Evolutionary conservation across 2,797 vertebrate genomes (phyloP).

Genomic region (Masticophis lateralis): DNA sequence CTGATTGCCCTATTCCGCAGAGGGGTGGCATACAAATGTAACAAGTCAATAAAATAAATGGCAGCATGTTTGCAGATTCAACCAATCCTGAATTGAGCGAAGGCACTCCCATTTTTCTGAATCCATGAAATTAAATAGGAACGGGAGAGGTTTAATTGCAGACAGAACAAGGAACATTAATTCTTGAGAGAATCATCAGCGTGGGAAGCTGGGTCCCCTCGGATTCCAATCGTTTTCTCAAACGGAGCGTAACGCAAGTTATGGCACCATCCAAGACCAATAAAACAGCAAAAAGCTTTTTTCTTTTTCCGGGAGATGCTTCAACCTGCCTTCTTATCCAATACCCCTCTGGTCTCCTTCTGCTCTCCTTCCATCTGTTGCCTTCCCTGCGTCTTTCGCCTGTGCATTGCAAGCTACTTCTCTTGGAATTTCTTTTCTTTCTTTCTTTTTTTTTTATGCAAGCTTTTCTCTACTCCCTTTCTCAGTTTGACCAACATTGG

Average conservation of each 20-base stretch:
- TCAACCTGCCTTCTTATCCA: not conserved
- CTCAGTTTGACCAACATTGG: not conserved
- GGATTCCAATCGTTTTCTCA: not conserved
- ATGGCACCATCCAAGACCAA: not conserved
- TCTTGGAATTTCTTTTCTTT: not conserved
- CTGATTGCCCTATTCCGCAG: not conserved
- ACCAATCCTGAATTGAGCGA: too few species aligned
- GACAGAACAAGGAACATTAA: not conserved
- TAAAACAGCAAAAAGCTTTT: not conserved
- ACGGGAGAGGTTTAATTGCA: not conserved
- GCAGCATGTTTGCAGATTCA: not conserved
- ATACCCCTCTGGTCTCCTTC: not conserved
- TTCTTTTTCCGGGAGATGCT: not conserved
- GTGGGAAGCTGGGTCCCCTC: not conserved
- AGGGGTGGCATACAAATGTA: not conserved
- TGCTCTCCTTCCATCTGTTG: not conserved
- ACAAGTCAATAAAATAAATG: not conserved
- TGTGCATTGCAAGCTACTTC: not conserved
- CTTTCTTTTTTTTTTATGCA: not conserved
- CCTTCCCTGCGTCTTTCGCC: not conserved
- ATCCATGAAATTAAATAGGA: not conserved
- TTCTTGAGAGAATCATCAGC: not conserved
- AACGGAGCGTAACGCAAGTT: not conserved
- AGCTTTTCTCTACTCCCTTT: not conserved
- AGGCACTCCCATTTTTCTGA: not conserved